Base-by-base conservation (phyloP, 1,140 invertebrate species). In the Lepidurus arcticus region DNA sequence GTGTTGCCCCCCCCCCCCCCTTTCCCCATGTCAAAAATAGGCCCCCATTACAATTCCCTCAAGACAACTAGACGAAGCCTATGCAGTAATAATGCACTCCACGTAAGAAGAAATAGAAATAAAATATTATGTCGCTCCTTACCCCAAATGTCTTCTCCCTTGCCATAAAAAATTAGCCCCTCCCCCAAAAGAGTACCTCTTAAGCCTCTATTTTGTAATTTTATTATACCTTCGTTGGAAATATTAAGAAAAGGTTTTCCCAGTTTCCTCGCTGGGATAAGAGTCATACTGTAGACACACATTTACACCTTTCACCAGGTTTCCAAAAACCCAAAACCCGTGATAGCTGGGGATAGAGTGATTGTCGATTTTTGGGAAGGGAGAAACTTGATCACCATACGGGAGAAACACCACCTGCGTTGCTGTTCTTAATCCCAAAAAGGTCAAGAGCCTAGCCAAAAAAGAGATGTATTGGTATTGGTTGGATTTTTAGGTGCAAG, bases 351-450 rank as follows among this genome's bases (percentile, higher is more conserved):
- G 34, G 3, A 34, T 34, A 34, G 34, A 34, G 34, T 65, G 53
- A 65, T 65, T 65, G 53, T 21, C n/a, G 16, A 7, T 65, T 65
- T 21, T n/a, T 21, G 13, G 13, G 4, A 65, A n/a, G 53, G 21
- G 21, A 65, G 53, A 65, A 65, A 65, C 53, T 65, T 65, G n/a
- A 65, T 65, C 53, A 65, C 53, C 53, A 16, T 65, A 65, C 21
- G 53, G 53, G 45, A 47, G 45, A 47, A 47, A 47, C 2, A 47
- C 34, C 34, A 34, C 34, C 34, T 34, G 34, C 34, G n/a, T n/a
- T n/a, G n/a, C n/a, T n/a, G n/a, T n/a, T n/a, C n/a, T n/a, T n/a
- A n/a, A n/a, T n/a, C n/a, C n/a, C n/a, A n/a, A n/a, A 65, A 13
- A 65, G 0, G 21, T 65, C 13, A 65, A 21, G 21, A n/a, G 5